A percentile compares a stretch with the other conserved stretches of the same genome.
phyloP scores from a whole-genome alignment of 1,140 invertebrate species.

The Laodelphax striatellus region DNA sequence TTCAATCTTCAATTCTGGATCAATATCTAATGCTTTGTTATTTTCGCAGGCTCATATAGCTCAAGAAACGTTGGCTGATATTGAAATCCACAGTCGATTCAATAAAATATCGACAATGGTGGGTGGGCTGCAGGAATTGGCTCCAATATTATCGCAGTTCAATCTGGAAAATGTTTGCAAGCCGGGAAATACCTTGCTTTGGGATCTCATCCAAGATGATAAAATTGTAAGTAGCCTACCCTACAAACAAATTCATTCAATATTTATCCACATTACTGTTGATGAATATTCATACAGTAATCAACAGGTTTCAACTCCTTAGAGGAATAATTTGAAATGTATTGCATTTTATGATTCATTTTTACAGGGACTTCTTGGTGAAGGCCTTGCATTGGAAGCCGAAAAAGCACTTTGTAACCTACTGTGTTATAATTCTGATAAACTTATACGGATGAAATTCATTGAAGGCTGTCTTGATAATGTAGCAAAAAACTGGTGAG shows the following conservation, averaged over 20 bases:
- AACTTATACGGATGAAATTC: constrained; percentile 81
- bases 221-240: constrained; percentile 56
- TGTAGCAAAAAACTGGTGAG: constrained; percentile 65
- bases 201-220: constrained; percentile 89
- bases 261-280: not conserved
- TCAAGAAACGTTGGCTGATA: constrained; percentile 28
- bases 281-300: not conserved
- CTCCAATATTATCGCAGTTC: constrained; percentile 39
- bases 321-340: too few relatives aligned
- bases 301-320: too few relatives aligned
- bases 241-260: too few relatives aligned
- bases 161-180: constrained; percentile 71
- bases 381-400: constrained; percentile 78
- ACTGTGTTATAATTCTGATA: constrained; percentile 79
- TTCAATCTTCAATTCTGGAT: too few relatives aligned
- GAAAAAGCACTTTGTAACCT: constrained; percentile 83
- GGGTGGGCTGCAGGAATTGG: constrained; percentile 17
- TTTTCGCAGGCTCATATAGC: constrained; percentile 22
- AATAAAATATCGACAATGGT: constrained; percentile 6
- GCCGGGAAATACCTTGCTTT: constrained; percentile 80
- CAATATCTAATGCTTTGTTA: too few relatives aligned
- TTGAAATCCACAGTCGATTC: constrained; percentile 27
- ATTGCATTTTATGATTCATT: too few relatives aligned
- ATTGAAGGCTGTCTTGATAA: constrained; percentile 90
- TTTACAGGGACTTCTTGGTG: constrained; percentile 60